phyloP scores from a whole-genome alignment of 1,140 invertebrate species.

The Conus ventricosus region DNA sequence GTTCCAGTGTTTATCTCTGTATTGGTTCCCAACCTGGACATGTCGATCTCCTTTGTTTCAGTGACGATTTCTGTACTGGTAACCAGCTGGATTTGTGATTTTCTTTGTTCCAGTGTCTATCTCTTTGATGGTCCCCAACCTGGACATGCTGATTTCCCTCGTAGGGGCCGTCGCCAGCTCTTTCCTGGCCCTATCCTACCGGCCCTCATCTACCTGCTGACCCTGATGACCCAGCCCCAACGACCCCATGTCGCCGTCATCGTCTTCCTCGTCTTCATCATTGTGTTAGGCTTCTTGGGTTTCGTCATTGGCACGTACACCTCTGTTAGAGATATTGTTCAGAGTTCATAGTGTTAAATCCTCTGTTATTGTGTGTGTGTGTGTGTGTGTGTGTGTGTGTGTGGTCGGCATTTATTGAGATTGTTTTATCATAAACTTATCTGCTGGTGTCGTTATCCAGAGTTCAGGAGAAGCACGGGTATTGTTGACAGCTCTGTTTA shows the following conservation, averaged over 20 bases:
- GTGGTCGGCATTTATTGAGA: no score
- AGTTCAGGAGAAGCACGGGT: no score
- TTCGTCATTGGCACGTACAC: constrained; percentile 67
- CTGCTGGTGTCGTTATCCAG: no score
- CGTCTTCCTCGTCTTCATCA: constrained; percentile 46
- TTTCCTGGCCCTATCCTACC: constrained; percentile 88
- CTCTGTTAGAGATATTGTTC: constrained; percentile 53
- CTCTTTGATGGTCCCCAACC: constrained; percentile 88
- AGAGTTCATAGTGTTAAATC: constrained; percentile 36
- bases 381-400: no score
- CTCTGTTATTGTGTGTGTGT: no score
- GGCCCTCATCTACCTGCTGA: constrained; percentile 89
- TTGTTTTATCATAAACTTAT: no score
- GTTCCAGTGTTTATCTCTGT: no score
- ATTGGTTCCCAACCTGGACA: no score
- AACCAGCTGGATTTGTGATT: no score
- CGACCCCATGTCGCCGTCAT: constrained; percentile 28
- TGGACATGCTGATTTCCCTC: constrained; percentile 91
- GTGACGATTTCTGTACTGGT: neutral
- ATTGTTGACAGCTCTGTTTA: no score
- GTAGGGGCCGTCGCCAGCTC: constrained; percentile 90
- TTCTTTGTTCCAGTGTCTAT: constrained; percentile 80
- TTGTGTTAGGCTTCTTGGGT: constrained; percentile 65
- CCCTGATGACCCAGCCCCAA: constrained; percentile 69
- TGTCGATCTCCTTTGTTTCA: no score